These are phyloP conservation scores for Phorcus lineatus DNA, from an alignment of 2,888 invertebrate species.

Conservation along the genomic window DNA sequence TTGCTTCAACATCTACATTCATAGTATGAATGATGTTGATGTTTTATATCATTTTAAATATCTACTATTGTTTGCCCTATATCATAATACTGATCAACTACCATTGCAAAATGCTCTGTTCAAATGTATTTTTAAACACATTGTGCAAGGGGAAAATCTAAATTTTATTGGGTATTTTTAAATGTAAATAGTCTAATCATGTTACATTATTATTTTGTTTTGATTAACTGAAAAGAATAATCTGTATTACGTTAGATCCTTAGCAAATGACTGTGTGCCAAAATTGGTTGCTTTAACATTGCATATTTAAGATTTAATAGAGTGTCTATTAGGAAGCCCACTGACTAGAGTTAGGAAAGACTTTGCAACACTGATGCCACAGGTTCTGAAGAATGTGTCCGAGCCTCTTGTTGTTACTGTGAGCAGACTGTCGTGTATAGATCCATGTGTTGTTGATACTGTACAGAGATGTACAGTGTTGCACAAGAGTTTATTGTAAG, in stretches of 20 bases:
- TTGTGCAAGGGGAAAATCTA: not conserved
- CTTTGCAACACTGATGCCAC: no score
- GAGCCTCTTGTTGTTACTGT: not conserved
- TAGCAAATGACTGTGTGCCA: not conserved
- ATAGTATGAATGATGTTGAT: no score
- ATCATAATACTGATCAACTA: no score
- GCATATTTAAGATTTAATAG: not conserved
- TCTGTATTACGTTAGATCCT: not conserved
- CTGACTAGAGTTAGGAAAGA: no score
- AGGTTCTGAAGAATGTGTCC: not conserved
- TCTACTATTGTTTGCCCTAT: no score
- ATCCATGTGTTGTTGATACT: not conserved
- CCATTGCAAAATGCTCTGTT: not conserved
- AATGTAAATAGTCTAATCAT: not conserved
- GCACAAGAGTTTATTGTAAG: not conserved
- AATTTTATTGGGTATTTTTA: not conserved
- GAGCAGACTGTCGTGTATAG: not conserved
- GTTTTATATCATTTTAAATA: no score
- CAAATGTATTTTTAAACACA: not conserved
- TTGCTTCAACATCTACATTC: no score
- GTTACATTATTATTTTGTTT: not conserved
- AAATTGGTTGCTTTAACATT: not conserved
- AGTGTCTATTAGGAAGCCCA: no score
- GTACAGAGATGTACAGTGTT: conserved; percentile 7
- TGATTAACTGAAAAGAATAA: not conserved